phyloP scores from a whole-genome alignment of 1,140 invertebrate species.

The Marisa cornuarietis region DNA sequence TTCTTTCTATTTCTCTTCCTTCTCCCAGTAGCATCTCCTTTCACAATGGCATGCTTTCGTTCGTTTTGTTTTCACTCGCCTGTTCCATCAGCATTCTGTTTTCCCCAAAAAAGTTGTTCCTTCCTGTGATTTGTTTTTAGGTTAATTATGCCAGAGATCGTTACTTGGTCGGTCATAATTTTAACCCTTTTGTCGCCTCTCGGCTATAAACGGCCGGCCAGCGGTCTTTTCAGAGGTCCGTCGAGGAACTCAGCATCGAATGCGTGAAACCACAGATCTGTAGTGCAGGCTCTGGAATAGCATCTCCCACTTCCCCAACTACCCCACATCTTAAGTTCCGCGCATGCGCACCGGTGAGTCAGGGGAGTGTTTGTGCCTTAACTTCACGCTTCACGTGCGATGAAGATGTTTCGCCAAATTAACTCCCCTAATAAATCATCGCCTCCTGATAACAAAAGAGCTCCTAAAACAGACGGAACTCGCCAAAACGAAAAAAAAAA shows the following conservation, averaged over 20 bases:
- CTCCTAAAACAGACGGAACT: constrained; percentile 3
- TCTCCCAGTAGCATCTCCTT: not conserved
- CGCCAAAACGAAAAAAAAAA: too few species aligned
- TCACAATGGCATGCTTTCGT: not conserved
- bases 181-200: too few species aligned
- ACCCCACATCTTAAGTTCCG: too few species aligned
- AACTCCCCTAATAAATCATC: constrained; percentile 14
- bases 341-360: too few species aligned
- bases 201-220: too few species aligned
- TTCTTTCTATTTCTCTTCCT: not conserved
- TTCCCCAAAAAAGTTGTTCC: not conserved
- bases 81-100: not conserved
- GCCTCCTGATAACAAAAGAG: constrained; percentile 3
- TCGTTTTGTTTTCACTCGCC: not conserved
- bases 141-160: too few species aligned
- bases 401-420: constrained; percentile 10
- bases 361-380: constrained; percentile 1
- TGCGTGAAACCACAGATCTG: too few species aligned
- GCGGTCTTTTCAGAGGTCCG: too few species aligned
- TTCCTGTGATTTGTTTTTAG: not conserved
- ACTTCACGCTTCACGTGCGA: constrained; percentile 11
- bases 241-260: too few species aligned
- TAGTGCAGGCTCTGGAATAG: too few species aligned
- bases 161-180: too few species aligned
- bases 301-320: too few species aligned